A percentile compares a stretch with the other conserved stretches of the same genome.
These are phyloP conservation scores for Malurus leucopterus DNA, from an alignment of 2,797 vertebrate genomes.

Conservation along the genomic window DNA sequence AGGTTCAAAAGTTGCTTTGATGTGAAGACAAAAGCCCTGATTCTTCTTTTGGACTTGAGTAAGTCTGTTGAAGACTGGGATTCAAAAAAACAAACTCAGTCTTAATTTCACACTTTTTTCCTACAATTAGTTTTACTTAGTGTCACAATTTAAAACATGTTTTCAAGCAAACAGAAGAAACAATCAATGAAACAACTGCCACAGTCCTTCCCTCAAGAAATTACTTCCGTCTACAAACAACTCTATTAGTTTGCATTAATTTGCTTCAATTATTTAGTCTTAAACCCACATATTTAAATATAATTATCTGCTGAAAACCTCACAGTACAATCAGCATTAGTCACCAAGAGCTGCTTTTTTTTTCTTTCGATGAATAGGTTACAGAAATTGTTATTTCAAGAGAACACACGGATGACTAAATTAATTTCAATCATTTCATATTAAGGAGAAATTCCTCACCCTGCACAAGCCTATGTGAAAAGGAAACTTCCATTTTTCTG, in stretches of 20 bases:
- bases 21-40: not conserved
- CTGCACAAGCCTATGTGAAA: not conserved
- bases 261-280: conserved; percentile 36
- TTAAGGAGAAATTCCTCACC: not conserved
- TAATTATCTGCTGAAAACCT: conserved; percentile 19
- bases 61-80: not conserved
- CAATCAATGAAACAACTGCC: conserved; percentile 5
- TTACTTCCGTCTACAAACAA: not conserved
- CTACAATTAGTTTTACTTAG: not conserved
- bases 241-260: conserved; percentile 22
- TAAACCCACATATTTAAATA: conserved; percentile 4
- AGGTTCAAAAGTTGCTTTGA: not conserved
- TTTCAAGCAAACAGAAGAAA: conserved; percentile 1
- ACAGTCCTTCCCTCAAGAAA: conserved; percentile 12
- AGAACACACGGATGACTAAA: not conserved
- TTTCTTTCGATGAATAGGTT: not conserved
- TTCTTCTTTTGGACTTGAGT: not conserved
- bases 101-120: not conserved
- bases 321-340: conserved; percentile 2
- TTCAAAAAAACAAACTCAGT: not conserved
- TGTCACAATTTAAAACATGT: not conserved
- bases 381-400: conserved; percentile 9
- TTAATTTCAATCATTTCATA: not conserved
- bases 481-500: not conserved
- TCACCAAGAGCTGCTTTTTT: not conserved